Evolutionary conservation across 2,888 invertebrate species (phyloP).

Genomic region (Esperia sulphurella): DNA sequence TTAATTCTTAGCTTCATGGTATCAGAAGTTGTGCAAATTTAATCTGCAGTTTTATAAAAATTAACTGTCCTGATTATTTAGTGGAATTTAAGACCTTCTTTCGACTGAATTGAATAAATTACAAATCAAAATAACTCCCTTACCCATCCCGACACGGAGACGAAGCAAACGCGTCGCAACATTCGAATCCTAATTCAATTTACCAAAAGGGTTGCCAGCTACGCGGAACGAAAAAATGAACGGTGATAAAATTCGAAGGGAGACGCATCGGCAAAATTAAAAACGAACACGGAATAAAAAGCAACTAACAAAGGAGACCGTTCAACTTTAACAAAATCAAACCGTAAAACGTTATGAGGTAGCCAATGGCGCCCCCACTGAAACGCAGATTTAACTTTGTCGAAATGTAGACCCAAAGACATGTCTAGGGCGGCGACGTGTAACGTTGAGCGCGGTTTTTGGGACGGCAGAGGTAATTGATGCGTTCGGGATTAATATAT

Average conservation of each 20-base stretch:
- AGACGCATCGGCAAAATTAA: slow-evolving; percentile 16
- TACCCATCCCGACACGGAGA: slow-evolving; percentile 17
- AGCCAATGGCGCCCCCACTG: slow-evolving; percentile 12
- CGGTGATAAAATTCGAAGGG: slow-evolving; percentile 30
- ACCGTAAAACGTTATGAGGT: no score
- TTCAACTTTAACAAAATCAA: no score
- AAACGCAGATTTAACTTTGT: slow-evolving; percentile 27
- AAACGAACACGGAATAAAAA: no score
- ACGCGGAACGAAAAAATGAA: slow-evolving; percentile 61
- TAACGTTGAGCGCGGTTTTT: slow-evolving; percentile 48
- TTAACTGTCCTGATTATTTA: no score
- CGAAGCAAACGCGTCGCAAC: slow-evolving; percentile 32
- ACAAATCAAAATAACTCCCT: background rate
- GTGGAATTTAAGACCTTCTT: no score
- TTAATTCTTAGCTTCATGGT: no score
- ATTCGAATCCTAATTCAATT: slow-evolving; percentile 64
- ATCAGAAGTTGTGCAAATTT: no score
- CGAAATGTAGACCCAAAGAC: slow-evolving; percentile 38
- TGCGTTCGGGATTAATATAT: slow-evolving; percentile 43
- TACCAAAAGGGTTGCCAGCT: slow-evolving; percentile 69
- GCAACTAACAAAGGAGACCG: background rate
- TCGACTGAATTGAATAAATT: no score
- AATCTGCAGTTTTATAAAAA: no score
- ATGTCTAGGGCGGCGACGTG: slow-evolving; percentile 66
- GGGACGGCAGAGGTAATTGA: slow-evolving; percentile 54